Percentiles rank a stretch among this genome's conserved stretches.
Conservation (phyloP, 2,888 invertebrate genomes). For the Exephanes ischioxanthus region DNA sequence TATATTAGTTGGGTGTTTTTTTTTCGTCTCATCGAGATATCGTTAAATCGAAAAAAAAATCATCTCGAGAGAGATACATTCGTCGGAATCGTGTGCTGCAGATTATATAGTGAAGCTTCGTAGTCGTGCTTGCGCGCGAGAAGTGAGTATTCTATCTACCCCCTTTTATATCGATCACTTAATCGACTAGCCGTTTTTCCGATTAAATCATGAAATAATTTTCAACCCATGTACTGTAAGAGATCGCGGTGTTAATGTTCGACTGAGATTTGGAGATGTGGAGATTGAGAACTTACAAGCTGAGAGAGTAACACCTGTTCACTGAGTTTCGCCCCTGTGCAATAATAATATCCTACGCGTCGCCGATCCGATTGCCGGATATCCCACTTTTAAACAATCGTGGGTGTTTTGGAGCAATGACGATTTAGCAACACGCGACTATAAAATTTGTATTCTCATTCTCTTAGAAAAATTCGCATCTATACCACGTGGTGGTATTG, state of each 20-base stretch:
- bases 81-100: not conserved
- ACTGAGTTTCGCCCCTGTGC: constrained; percentile 26
- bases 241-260: not conserved
- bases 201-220: not conserved
- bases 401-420: not conserved
- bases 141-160: constrained; percentile 40
- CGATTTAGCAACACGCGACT: not conserved
- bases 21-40: constrained; percentile 3
- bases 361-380: no score
- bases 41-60: not conserved
- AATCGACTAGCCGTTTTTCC: not conserved
- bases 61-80: not conserved
- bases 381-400: not conserved
- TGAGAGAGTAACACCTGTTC: constrained; percentile 14
- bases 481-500: constrained; percentile 83
- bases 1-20: not conserved
- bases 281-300: not conserved
- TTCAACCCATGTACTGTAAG: not conserved
- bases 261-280: not conserved
- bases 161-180: not conserved
- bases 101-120: not conserved
- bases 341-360: constrained; percentile 17
- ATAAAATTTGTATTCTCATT: not conserved
- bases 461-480: constrained; percentile 73
- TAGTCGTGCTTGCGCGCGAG: constrained; percentile 29